Conservation (phyloP, 2,888 invertebrate species). For the Nebria salina region DNA sequence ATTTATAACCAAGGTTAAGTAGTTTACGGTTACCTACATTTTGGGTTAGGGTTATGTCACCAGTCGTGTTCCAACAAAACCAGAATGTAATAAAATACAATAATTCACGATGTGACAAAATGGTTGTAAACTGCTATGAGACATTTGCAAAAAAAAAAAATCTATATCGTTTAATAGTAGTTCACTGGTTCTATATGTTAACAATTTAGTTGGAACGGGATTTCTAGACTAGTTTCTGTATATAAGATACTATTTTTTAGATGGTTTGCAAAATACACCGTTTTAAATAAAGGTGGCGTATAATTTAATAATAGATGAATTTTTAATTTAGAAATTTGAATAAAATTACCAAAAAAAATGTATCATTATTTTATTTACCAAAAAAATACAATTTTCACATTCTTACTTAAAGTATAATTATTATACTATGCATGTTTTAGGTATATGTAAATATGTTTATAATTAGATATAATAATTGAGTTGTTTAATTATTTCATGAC, state of each 20-base stretch:
- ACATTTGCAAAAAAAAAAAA: neutral
- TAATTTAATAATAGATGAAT: neutral
- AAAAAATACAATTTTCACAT: neutral
- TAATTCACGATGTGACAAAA: neutral
- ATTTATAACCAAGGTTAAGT: neutral
- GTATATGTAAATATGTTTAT: neutral
- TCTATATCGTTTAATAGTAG: neutral
- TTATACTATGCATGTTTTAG: neutral
- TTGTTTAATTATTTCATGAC: constrained; percentile 1
- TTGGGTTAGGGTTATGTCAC: neutral
- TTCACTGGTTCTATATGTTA: neutral
- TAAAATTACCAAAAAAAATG: too few relatives aligned
- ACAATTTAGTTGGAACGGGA: neutral
- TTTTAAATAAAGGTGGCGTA: neutral
- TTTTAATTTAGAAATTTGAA: neutral
- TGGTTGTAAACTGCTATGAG: neutral
- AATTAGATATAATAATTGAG: neutral
- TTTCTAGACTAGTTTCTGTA: neutral
- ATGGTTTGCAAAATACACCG: neutral
- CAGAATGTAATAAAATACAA: neutral
- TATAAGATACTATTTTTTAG: neutral
- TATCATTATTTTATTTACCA: neutral
- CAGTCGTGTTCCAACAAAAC: neutral
- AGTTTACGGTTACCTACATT: neutral
- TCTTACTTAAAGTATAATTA: neutral